Conservation (phyloP, 2,797 vertebrate genomes). For the Oreonectes daqikongensis region DNA sequence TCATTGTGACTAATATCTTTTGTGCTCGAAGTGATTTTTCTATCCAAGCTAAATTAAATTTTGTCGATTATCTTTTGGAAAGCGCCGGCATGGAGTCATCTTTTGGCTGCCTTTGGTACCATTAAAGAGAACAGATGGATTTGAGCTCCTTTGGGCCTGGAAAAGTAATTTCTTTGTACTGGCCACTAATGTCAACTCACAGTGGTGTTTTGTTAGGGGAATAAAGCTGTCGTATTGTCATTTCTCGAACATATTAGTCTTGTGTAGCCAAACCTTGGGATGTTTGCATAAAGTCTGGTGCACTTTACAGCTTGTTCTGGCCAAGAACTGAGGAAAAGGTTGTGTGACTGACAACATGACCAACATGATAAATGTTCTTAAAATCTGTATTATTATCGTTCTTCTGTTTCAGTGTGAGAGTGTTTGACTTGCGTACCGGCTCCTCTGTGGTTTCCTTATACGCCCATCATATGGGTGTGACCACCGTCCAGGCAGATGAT, state of each 20-base stretch:
- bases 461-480: slow-evolving; percentile 89
- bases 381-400: not conserved
- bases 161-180: slow-evolving; percentile 52
- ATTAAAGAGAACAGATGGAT: slow-evolving; percentile 81
- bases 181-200: slow-evolving; percentile 41
- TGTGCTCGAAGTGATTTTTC: slow-evolving; percentile 27
- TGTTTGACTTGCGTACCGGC: slow-evolving; percentile 83
- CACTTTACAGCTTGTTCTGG: slow-evolving; percentile 18
- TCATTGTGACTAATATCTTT: slow-evolving; percentile 27
- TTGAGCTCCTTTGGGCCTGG: slow-evolving; percentile 66
- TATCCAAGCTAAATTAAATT: slow-evolving; percentile 71
- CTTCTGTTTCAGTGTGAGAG: slow-evolving; percentile 78
- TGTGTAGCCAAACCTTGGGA: not conserved
- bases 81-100: slow-evolving; percentile 71
- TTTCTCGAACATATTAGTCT: slow-evolving; percentile 9
- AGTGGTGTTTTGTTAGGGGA: slow-evolving; percentile 19
- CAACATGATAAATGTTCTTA: not conserved
- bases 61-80: slow-evolving; percentile 77
- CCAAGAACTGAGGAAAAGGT: not conserved
- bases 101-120: slow-evolving; percentile 72
- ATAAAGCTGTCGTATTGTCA: slow-evolving; percentile 6
- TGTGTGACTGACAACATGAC: too few species aligned
- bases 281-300: not conserved
- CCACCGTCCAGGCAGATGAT: slow-evolving; percentile 86
- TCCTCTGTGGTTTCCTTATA: slow-evolving; percentile 79